Percentiles rank a stretch among this genome's conserved stretches.
Conservation (phyloP, 2,113 vertebrate genomes). For the Oostethus manadensis region DNA sequence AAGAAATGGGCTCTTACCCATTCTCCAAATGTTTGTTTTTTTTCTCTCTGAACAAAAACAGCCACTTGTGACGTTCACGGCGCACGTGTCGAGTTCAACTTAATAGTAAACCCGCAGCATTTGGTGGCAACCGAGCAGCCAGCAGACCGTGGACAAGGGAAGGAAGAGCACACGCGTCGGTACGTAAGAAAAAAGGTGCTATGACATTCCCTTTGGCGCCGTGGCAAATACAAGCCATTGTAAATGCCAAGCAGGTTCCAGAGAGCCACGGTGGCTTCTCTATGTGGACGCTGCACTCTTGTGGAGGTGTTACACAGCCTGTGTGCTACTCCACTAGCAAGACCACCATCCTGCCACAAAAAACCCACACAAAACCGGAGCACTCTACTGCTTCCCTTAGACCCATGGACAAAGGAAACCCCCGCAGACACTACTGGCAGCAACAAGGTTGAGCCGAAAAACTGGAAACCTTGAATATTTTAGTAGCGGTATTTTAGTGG, state of each 20-base stretch:
- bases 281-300: conserved; percentile 36
- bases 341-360: conserved; percentile 33
- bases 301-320: conserved; percentile 36
- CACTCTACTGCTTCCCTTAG: conserved; percentile 22
- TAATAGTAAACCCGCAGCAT: conserved; percentile 1
- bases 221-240: conserved; percentile 98
- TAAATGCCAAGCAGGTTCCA: conserved; percentile 87
- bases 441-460: conserved; percentile 82
- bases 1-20: conserved; percentile 42
- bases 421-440: conserved; percentile 21
- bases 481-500: conserved; percentile 47
- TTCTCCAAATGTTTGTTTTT: conserved; percentile 15
- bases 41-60: conserved; percentile 16
- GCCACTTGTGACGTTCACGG: conserved; percentile 15
- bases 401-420: conserved; percentile 26
- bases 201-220: conserved; percentile 49
- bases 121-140: conserved; percentile 26
- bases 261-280: conserved; percentile 70
- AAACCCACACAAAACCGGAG: conserved; percentile 46
- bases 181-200: conserved; percentile 39
- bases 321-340: conserved; percentile 31
- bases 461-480: conserved; percentile 81
- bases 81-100: neutral
- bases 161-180: conserved; percentile 23
- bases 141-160: conserved; percentile 28